phyloP scores from a whole-genome alignment of 64 coral and sea anemone species.

The Montipora efflorescens region DNA sequence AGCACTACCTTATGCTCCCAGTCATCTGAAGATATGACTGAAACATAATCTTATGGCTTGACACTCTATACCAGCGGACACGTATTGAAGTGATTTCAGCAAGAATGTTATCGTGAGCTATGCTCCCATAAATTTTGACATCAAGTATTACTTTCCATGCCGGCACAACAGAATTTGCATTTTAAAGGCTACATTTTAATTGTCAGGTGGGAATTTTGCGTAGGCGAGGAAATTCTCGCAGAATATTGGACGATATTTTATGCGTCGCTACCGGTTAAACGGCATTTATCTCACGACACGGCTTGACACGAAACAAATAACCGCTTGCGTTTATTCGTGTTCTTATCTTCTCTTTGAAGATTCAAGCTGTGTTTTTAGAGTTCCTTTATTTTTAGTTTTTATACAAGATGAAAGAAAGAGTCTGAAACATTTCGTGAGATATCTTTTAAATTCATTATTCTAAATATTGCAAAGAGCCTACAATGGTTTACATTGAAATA shows the following conservation, averaged over 20 bases:
- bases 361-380: background rate
- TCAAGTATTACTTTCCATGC: slow-evolving; percentile 22
- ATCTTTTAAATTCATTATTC: background rate
- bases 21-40: too few species aligned
- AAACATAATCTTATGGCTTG: too few species aligned
- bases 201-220: slow-evolving; percentile 24
- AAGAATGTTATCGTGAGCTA: too few species aligned
- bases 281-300: background rate
- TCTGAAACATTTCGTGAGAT: slow-evolving; percentile 6
- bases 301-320: background rate
- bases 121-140: background rate
- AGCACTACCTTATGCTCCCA: too few species aligned
- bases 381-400: background rate
- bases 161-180: slow-evolving; percentile 42
- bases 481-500: background rate
- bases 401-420: background rate
- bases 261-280: background rate
- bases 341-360: background rate
- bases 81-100: too few species aligned
- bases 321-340: background rate
- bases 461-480: background rate
- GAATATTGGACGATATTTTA: background rate
- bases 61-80: too few species aligned
- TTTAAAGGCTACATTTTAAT: background rate
- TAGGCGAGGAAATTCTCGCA: slow-evolving; percentile 39